Conservation (phyloP, 2,888 invertebrate species). For the Aphidius colemani region DNA sequence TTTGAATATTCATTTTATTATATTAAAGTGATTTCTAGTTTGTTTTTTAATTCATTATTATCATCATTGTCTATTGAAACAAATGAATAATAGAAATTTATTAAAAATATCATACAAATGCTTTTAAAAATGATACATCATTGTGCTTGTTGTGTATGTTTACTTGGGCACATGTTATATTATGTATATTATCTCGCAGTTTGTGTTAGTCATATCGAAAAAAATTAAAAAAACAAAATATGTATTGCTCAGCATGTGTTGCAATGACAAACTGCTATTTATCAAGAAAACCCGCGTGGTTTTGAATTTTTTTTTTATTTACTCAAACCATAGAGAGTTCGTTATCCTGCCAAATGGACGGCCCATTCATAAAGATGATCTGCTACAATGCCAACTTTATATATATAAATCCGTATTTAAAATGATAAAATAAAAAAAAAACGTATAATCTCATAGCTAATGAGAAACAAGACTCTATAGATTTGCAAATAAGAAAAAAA, state of each 20-base stretch:
- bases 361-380: constrained; percentile 30
- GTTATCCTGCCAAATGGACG: constrained; percentile 26
- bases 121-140: no score
- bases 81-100: no score
- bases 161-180: no score
- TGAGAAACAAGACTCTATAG: constrained; percentile 2
- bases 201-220: no score
- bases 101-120: no score
- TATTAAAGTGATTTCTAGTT: no score
- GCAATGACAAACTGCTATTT: constrained; percentile 27
- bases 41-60: no score
- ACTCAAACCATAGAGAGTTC: constrained; percentile 18
- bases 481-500: background rate
- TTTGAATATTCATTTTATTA: no score
- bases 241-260: constrained; percentile 13
- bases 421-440: constrained; percentile 4
- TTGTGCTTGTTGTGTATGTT: no score
- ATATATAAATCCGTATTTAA: constrained; percentile 6
- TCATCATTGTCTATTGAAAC: no score
- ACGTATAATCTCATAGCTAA: background rate
- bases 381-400: constrained; percentile 21
- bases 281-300: constrained; percentile 16
- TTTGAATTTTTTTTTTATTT: constrained; percentile 2
- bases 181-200: no score
- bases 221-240: no score